Evolutionary conservation across 2,888 invertebrate species (phyloP), one percentile per base, ranked within the genome.

Genomic region (Merodon equestris): DNA sequence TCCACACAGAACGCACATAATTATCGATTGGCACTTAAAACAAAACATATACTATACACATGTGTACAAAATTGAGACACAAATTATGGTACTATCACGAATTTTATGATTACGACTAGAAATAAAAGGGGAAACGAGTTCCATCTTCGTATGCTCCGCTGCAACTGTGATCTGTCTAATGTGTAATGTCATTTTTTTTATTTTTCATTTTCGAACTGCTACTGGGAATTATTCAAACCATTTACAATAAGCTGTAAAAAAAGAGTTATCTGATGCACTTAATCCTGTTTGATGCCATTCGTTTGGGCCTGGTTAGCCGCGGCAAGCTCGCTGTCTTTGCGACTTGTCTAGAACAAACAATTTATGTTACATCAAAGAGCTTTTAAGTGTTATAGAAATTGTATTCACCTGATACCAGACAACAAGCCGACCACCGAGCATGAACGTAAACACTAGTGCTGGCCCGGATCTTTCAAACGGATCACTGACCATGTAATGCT

Each of bases 401-500:
- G 1, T 42, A 47, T 4, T 82, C 82, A 87, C 87, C 85, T 87
- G 89, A 83, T 90, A 92, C 92, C 92, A 97, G 77, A 97, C 96
- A 17, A 97, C 96, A 81, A 97, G 90, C 83, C 97, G 92, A 77
- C 97, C 97, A 82, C 93, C 93, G 51, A 97, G 90, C 96, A 97
- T 96, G 88, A 97, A 96, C 87, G 96, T 94, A 89, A 97, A 97
- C 82, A 96, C 96, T 86, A 97, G 89, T 66, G 96, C 95, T 0
- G 96, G 96, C 12, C 96, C 97, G 61, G 95, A 95, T 83, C 97
- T 92, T 88, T 97, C 97, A 88, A 97, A 94, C 83, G 96, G 96
- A 88, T 97, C 97, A 60, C 95, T 95, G 36, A 97, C 95, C 93
- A 96, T 95, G 85, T 95, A 93, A 87, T 97, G 97, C 12, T 97